phyloP scores from a whole-genome alignment of 2,888 invertebrate species.

The Mystacides longicornis region DNA sequence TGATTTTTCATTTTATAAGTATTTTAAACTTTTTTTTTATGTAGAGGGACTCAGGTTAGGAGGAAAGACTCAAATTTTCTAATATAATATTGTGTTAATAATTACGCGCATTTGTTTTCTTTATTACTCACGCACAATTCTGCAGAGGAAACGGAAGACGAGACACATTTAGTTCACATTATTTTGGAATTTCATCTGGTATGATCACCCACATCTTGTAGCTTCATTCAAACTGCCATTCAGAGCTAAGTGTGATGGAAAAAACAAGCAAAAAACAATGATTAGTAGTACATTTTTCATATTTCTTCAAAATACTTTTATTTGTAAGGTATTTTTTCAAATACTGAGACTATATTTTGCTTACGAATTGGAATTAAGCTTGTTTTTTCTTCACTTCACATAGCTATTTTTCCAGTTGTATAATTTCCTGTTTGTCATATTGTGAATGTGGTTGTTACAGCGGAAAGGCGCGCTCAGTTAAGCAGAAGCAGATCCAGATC shows the following conservation, averaged over 20 bases:
- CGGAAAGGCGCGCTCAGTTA: slow-evolving; percentile 84
- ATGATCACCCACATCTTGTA: not conserved
- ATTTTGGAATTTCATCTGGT: slow-evolving; percentile 18
- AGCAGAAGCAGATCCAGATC: slow-evolving; percentile 82
- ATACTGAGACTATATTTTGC: no score
- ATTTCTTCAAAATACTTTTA: not conserved
- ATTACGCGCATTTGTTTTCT: no score
- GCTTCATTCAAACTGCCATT: not conserved
- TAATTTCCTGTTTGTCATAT: not conserved
- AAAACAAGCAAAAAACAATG: no score
- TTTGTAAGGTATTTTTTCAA: not conserved
- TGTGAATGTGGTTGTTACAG: no score
- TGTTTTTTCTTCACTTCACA: not conserved
- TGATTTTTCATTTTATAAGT: no score
- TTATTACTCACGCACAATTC: not conserved
- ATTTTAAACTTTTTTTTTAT: no score
- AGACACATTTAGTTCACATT: slow-evolving; percentile 11
- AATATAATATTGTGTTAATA: no score
- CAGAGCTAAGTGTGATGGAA: no score
- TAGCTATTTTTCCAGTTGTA: not conserved
- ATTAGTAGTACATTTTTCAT: no score
- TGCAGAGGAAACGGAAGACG: not conserved
- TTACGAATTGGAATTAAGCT: not conserved
- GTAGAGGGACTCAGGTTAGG: no score
- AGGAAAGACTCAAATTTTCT: no score